phyloP scores from a whole-genome alignment of 2,888 invertebrate genomes.

The Conus canariensis region DNA sequence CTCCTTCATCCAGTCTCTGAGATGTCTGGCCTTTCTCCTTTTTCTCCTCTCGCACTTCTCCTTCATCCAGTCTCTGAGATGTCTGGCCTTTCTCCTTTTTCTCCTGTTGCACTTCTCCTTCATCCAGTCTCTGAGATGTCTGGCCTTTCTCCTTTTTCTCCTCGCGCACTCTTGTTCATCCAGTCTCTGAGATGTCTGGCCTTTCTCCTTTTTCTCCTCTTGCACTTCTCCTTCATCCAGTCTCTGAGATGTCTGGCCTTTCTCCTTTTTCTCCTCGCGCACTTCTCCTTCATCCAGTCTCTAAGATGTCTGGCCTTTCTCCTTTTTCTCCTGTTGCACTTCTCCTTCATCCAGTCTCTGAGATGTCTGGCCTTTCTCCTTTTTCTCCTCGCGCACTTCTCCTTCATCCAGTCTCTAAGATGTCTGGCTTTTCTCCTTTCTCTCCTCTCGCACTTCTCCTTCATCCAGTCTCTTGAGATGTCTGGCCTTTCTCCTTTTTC shows the following conservation, averaged over 20 bases:
- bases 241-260: not conserved
- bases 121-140: not conserved
- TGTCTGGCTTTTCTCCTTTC: not conserved
- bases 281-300: not conserved
- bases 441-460: not conserved
- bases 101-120: too few relatives aligned
- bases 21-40: not conserved
- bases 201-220: not conserved
- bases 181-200: not conserved
- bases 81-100: not conserved
- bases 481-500: not conserved
- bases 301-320: not conserved
- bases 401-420: not conserved
- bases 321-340: not conserved
- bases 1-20: not conserved
- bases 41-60: not conserved
- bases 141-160: too few relatives aligned
- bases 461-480: not conserved
- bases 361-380: not conserved
- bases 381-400: not conserved
- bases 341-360: not conserved
- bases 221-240: not conserved
- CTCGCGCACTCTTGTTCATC: not conserved
- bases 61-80: not conserved
- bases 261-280: too few relatives aligned